Evolutionary conservation across 2,797 vertebrate genomes (phyloP).

Genomic region (Vireo griseus): DNA sequence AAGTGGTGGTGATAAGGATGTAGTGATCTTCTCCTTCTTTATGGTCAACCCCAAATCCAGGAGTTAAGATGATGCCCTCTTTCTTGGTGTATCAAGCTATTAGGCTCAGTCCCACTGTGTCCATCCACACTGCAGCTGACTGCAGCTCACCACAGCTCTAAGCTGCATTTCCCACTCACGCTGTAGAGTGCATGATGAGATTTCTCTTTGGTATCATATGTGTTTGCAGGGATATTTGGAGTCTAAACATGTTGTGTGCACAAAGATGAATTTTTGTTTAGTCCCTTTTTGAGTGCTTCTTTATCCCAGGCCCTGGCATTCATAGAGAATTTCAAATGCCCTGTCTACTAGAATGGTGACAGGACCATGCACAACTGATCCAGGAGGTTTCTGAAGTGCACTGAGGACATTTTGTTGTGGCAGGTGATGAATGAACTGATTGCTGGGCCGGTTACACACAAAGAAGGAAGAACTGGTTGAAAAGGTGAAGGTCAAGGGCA

Average conservation of each 20-base stretch:
- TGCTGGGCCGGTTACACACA: neutral
- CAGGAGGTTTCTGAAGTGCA: neutral
- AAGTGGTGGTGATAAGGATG: neutral
- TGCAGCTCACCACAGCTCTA: neutral
- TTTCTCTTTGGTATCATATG: neutral
- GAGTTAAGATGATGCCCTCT: neutral
- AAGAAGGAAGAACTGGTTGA: neutral
- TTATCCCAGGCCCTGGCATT: neutral
- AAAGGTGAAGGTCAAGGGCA: neutral
- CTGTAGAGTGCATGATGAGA: neutral
- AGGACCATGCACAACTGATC: neutral
- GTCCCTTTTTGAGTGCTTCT: neutral
- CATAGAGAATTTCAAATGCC: neutral
- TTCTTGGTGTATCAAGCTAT: neutral
- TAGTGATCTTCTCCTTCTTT: neutral
- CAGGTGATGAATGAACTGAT: neutral
- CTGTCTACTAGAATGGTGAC: neutral
- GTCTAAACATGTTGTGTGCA: neutral
- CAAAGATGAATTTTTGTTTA: neutral
- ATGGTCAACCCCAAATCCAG: neutral
- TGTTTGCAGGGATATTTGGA: neutral
- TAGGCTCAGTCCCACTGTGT: fast-evolving
- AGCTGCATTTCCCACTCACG: neutral
- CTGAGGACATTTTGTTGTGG: neutral
- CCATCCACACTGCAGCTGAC: too few relatives aligned